Base-by-base conservation (phyloP, 1,140 invertebrate genomes). In the Drosophila asahinai region DNA sequence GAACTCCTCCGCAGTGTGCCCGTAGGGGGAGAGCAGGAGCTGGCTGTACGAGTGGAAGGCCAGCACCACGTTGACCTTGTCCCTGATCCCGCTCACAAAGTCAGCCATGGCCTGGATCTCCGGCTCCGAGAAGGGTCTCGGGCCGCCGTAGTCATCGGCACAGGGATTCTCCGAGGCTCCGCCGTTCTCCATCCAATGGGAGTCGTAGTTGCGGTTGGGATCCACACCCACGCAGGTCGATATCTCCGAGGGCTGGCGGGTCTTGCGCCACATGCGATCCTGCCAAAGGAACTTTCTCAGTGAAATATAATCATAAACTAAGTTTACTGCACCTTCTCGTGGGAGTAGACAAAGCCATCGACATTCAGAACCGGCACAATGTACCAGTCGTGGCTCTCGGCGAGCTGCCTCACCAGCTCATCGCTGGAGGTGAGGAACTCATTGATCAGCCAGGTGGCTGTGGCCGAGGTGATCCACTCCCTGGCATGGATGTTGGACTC, bases 111-210 rank as follows among this genome's bases (percentile, higher is more conserved):
- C 94, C 40, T 92, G 93, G 0, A 95, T 95, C 92, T 98, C 97
- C 0, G 94, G 93, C 93, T 98, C 97, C 0, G 97, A 97, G 75
- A 97, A 97, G 0, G 96, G 92, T n/a, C 93, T 91, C 0, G 94
- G 92, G 0, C 97, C 97, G 12, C 95, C 95, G 86, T 96, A 98
- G 12, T 93, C 95, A 0, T 96, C 95, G 3, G 92, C 94, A 70
- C 96, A 96, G 0, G 95, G 95, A 80, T 92, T 45, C 0, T 9
- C 1, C 0, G 81, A 91, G 7, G 80, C 81, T 0, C 91, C 87
- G 1, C 38, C 67, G 78, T 93, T 93, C 61, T 94, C 94, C 48
- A 93, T 93, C 95, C 95, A 96, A 80, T 95, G 93, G 70, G 94
- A 95, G 73, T 95, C 95, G 93, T 94, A 97, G 86, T 97, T 97